Evolutionary conservation across 1,140 invertebrate species (phyloP).

Genomic region (Drosophila quadrilineata): DNA sequence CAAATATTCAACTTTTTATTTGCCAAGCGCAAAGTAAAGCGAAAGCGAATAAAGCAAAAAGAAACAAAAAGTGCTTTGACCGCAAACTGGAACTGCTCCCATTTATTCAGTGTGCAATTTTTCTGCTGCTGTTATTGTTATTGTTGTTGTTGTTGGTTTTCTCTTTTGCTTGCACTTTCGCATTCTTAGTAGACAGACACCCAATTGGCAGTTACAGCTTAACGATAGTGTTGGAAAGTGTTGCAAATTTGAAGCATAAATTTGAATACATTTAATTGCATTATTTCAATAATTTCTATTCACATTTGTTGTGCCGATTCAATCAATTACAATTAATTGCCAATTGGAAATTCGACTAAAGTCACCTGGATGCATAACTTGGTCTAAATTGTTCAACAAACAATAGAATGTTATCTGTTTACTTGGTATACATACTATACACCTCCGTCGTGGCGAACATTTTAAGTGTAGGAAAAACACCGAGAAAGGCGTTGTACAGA

Average conservation of each 20-base stretch:
- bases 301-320: no score
- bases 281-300: no score
- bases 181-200: not conserved
- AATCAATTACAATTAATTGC: no score
- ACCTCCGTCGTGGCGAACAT: constrained; percentile 39
- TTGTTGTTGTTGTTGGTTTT: not conserved
- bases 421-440: constrained; percentile 9
- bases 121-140: not conserved
- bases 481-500: constrained; percentile 23
- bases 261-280: no score
- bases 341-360: no score
- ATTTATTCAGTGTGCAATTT: constrained; percentile 9
- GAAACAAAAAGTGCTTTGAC: constrained; percentile 9
- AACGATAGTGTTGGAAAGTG: no score
- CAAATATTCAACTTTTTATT: constrained; percentile 3
- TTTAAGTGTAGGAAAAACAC: constrained; percentile 30
- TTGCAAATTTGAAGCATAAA: no score
- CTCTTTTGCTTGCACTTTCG: no score
- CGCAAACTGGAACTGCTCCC: not conserved
- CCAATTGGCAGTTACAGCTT: no score
- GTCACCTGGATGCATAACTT: constrained; percentile 2
- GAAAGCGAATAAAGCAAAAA: no score
- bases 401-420: not conserved
- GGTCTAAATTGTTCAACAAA: not conserved
- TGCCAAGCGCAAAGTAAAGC: not conserved